phyloP scores from a whole-genome alignment of 2,797 vertebrate species.

The Tokudaia tokunoshimensis region DNA sequence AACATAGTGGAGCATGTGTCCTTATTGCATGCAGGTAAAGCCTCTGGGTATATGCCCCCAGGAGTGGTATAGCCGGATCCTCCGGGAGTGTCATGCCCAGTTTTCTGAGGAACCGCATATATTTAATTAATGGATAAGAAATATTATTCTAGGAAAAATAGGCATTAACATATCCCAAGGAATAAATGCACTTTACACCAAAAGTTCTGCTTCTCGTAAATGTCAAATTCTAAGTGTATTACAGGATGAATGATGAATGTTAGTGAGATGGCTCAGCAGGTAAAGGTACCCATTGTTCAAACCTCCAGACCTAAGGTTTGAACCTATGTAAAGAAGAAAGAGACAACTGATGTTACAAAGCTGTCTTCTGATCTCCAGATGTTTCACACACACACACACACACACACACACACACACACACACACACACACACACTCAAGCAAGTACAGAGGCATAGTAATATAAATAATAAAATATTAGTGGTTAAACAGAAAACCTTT shows the following conservation, averaged over 20 bases:
- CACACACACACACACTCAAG: not conserved
- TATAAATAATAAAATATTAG: not conserved
- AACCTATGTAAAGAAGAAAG: not conserved
- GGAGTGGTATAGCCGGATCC: no score
- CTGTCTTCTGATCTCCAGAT: not conserved
- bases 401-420: not conserved
- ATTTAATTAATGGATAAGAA: not conserved
- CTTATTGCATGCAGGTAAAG: no score
- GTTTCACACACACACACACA: not conserved
- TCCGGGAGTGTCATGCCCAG: no score
- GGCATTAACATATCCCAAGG: not conserved
- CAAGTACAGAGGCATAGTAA: not conserved
- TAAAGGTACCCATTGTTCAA: not conserved
- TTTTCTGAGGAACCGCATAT: no score
- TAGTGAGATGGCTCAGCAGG: not conserved
- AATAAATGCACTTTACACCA: not conserved
- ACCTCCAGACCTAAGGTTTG: not conserved
- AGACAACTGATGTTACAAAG: not conserved
- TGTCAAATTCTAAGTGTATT: not conserved
- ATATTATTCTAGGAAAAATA: not conserved
- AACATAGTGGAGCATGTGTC: no score
- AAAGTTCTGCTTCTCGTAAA: not conserved
- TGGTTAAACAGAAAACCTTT: not conserved
- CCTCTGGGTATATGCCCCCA: no score
- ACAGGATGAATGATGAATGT: not conserved